A percentile compares a stretch with the other conserved stretches of the same genome.
phyloP scores from a whole-genome alignment of 2,888 invertebrate species.

The Psylliodes chrysocephalus region DNA sequence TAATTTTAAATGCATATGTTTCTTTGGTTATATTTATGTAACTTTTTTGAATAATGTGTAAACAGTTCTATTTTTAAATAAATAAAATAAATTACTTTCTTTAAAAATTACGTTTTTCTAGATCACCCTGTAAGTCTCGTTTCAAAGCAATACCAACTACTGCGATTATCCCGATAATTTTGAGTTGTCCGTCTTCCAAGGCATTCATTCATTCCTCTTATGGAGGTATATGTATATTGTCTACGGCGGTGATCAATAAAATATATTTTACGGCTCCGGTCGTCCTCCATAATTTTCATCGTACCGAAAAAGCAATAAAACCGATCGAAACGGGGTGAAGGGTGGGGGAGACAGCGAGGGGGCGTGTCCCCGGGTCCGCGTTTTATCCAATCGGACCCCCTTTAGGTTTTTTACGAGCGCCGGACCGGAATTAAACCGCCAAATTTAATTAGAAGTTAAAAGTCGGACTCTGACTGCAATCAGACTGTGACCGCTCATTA shows the following conservation, averaged over 20 bases:
- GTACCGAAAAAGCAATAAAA: slow-evolving; percentile 34
- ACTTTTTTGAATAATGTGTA: too few species aligned
- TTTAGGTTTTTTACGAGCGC: slow-evolving; percentile 56
- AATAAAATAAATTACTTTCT: too few species aligned
- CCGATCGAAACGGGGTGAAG: background rate
- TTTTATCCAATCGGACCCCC: slow-evolving; percentile 55
- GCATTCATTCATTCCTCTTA: background rate
- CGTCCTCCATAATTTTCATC: slow-evolving; percentile 29
- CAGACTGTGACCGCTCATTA: slow-evolving; percentile 46
- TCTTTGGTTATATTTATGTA: too few species aligned
- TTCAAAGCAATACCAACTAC: slow-evolving; percentile 7
- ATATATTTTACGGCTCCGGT: slow-evolving; percentile 27
- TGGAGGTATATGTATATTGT: slow-evolving; percentile 3
- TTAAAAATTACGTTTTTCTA: too few species aligned
- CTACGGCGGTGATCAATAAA: slow-evolving; percentile 32
- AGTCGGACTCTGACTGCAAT: slow-evolving; percentile 44
- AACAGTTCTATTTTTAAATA: too few species aligned
- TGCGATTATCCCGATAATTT: slow-evolving; percentile 24
- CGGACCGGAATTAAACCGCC: slow-evolving; percentile 60
- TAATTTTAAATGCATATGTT: too few species aligned
- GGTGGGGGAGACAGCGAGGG: slow-evolving; percentile 46
- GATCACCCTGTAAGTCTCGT: background rate
- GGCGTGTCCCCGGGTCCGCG: slow-evolving; percentile 51
- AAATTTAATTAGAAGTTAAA: slow-evolving; percentile 63
- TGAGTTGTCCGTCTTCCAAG: background rate